Evolutionary conservation across 2,797 vertebrate species (phyloP), one percentile per base, ranked within the genome.

Genomic region (Leucoraja ocellata): DNA sequence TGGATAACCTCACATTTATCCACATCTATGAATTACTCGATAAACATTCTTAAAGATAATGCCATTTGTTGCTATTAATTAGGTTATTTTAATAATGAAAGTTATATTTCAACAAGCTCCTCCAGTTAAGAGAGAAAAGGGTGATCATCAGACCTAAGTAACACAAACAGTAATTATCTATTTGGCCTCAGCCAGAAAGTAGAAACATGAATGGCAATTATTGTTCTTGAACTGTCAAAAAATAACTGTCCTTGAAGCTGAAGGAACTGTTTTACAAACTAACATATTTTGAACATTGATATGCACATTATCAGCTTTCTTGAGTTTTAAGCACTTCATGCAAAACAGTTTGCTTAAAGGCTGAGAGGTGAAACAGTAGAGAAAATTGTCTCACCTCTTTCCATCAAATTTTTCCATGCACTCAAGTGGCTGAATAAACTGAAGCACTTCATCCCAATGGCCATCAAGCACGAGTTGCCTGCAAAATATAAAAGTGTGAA

Each of bases 371-470:
- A 28, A 65, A 83, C 39, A 25, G 18, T 32, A 1, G 80, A 14
- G 68, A 65, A 91, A 46, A 91, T 32, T 5, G 54, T 90, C 94
- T 95, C 95, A 99, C 99, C 98, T 98, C 96, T 98, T 99, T 95
- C 97, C 98, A 96, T 99, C 98, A 96, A 99, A 99, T 96, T 98
- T 99, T 93, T 99, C 98, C 98, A 99, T 98, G 94, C 98, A 97
- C 94, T 99, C 99, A 81, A 99, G 96, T 94, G 99, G 99, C 73
- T 99, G 99, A 95, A 99, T 99, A 95, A 99, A 99, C 78, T 99
- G 98, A 96, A 99, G 97, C 96, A 99, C 98, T 93, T 99, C 99
- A 94, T 99, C 99, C 99, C 99, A 99, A 61, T 99, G 98, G 63
- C 99, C 99, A 78, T 99, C 99, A 94, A 99, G 96, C 93, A 99